These are phyloP conservation scores for Micrastur ruficollis DNA, from an alignment of 2,797 vertebrate genomes.

Conservation along the genomic window DNA sequence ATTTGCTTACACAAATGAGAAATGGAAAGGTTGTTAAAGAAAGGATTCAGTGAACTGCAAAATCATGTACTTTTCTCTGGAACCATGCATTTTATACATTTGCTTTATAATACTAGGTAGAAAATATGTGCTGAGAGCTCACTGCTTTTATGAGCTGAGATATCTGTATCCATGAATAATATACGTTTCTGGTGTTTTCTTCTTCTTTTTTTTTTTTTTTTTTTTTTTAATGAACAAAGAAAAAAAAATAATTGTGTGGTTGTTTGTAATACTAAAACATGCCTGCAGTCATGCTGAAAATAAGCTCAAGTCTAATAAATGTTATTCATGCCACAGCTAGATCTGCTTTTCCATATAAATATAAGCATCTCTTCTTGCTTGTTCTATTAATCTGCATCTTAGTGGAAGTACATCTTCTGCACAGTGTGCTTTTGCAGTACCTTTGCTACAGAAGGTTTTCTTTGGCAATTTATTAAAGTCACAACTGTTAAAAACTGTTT, in stretches of 20 bases:
- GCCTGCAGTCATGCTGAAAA: background rate
- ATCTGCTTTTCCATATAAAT: background rate
- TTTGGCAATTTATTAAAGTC: background rate
- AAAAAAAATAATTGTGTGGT: constrained; percentile 3
- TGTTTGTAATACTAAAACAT: constrained; percentile 45
- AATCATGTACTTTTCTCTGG: constrained; percentile 23
- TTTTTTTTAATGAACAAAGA: constrained; percentile 34
- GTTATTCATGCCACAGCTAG: background rate
- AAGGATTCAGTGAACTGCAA: constrained; percentile 29
- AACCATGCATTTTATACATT: constrained; percentile 26
- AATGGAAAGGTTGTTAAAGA: constrained; percentile 24
- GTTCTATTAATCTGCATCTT: background rate
- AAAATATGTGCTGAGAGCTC: constrained; percentile 1
- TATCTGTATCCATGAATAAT: constrained; percentile 38
- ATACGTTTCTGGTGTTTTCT: background rate
- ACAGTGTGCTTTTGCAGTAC: background rate
- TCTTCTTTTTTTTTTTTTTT: constrained; percentile 2
- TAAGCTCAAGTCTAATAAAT: constrained; percentile 15
- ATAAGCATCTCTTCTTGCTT: background rate
- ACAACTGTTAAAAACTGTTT: background rate
- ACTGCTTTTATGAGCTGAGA: constrained; percentile 34
- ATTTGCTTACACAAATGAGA: background rate
- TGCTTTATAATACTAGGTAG: constrained; percentile 9
- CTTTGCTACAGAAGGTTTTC: background rate
- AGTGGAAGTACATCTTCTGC: background rate